Base-by-base conservation (phyloP, 2,888 invertebrate genomes). In the Sminthurinus aureus region DNA sequence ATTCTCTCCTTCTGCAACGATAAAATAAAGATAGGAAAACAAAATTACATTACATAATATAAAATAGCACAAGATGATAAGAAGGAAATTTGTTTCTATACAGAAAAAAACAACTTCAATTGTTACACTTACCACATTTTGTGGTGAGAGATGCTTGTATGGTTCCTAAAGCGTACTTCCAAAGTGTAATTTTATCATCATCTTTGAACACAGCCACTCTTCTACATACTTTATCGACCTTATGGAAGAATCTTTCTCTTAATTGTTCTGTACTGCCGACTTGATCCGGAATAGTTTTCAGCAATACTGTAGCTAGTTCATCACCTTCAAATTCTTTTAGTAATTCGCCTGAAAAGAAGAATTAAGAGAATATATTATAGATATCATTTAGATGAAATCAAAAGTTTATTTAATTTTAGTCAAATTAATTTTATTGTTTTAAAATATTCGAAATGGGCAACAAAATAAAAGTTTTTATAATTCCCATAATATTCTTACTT, bases 101-200 rank as follows among this genome's bases (percentile, higher is more conserved):
- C 8, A 3, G n/a, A 2, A 20, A 1, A 66, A 66, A 20, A 66
- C 15, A 66, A 66, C n/a, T n/a, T n/a, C 66, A 66, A 15, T n/a
- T 8, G 20, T 6, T 38, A 38, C 13, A 20, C 71, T 58, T 83
- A 84, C 84, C 84, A 67, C 84, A 84, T 80, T 75, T 83, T 13
- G 82, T 71, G 18, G 81, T 83, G n/a, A 84, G 26, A 8, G 81
- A 66, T 52, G 80, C 84, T 67, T 85, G 84, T 11, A 87, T 12
- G 13, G 80, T 81, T 18, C 88, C 88, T 22, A 87, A 71, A 6
- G 85, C 66, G 69, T 87, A 87, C 52, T 88, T 88, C 85, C 86
- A 86, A 18, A 88, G 26, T n/a, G 85, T 84, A 64, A 88, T 76
- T 20, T 24, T 71, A 67, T 88, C 88, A 13, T 85, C 86, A 13